Percentiles rank a stretch among this genome's conserved stretches.
phyloP scores from a whole-genome alignment of 2,888 invertebrate species.

The Troilus luridus region DNA sequence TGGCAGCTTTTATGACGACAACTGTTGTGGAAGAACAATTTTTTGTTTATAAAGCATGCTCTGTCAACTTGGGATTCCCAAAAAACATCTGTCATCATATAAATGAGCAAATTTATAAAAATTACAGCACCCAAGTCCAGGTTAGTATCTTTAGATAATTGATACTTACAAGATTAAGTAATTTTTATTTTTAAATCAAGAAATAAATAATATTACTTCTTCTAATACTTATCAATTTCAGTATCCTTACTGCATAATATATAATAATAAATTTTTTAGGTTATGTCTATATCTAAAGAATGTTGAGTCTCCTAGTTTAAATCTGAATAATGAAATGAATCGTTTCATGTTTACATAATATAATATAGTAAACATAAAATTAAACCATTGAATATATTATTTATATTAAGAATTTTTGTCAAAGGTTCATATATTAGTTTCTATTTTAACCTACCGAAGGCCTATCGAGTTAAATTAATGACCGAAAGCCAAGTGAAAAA shows the following conservation, averaged over 20 bases:
- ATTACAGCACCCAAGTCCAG: slow-evolving; percentile 79
- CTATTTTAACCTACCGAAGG: no score
- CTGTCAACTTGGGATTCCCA: slow-evolving; percentile 80
- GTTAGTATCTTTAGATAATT: slow-evolving; percentile 68
- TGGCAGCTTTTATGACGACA: slow-evolving; percentile 89
- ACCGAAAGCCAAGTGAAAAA: no score
- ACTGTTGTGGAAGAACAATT: slow-evolving; percentile 85
- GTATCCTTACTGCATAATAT: background rate
- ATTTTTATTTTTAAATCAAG: background rate
- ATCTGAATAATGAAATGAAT: background rate
- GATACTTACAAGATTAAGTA: no score
- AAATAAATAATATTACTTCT: background rate
- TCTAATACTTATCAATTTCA: background rate
- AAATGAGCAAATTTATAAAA: slow-evolving; percentile 72
- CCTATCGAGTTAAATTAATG: no score
- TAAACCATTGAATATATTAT: no score
- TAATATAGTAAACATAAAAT: no score
- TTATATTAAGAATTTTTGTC: no score
- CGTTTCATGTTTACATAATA: no score
- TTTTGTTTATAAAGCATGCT: slow-evolving; percentile 83
- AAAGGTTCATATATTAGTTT: no score
- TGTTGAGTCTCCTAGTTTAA: background rate
- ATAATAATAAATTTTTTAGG: background rate
- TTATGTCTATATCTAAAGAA: background rate
- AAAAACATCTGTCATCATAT: slow-evolving; percentile 78